Base-by-base conservation (phyloP, 2,888 invertebrate species). In the Blastobasis lacticolella region DNA sequence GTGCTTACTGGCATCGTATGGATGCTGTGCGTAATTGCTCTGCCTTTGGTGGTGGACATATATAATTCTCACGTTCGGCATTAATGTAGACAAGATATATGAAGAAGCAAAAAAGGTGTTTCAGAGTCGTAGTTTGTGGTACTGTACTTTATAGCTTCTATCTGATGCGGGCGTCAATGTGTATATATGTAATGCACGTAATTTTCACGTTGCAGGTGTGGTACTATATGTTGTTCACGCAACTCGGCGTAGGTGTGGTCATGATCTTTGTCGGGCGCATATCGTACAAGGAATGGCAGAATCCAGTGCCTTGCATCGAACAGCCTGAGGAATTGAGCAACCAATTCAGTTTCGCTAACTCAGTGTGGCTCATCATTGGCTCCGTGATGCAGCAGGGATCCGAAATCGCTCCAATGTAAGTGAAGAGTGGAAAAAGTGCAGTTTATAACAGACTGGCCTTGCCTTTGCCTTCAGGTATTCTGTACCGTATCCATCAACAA, bases 301-400 rank as follows among this genome's bases (percentile, higher is more conserved):
- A 95, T 78, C 95, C 96, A 0, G 93, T 94, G 69, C 94, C 95
- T 0, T 95, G 95, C 66, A 91, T 95, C 50, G 94, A 94, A 61
- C 94, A 95, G 61, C 94, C 95, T 0, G 94, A 94, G 51, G 92
- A 92, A 58, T 85, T 96, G 42, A 93, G 92, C 73, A 97, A 96
- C 80, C 95, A 94, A 73, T 94, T 96, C 86, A 94, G 91, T 62
- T 91, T 96, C 52, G 91, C 93, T 54, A 96, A 97, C 81, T 94
- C 95, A 46, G 89, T 97, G 43, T 97, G 97, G 97, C 95, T 96
- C 66, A 94, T 95, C 43, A 92, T 95, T 56, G 95, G 95, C 5
- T 94, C 94, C 50, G 90, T 96, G 53, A 90, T 96, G 90, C 96
- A 96, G 64, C 96, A 97, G 67, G 96, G 97, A 9, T 93, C 95